phyloP scores from a whole-genome alignment of 2,113 vertebrate species.

The Toxotes jaculatrix region DNA sequence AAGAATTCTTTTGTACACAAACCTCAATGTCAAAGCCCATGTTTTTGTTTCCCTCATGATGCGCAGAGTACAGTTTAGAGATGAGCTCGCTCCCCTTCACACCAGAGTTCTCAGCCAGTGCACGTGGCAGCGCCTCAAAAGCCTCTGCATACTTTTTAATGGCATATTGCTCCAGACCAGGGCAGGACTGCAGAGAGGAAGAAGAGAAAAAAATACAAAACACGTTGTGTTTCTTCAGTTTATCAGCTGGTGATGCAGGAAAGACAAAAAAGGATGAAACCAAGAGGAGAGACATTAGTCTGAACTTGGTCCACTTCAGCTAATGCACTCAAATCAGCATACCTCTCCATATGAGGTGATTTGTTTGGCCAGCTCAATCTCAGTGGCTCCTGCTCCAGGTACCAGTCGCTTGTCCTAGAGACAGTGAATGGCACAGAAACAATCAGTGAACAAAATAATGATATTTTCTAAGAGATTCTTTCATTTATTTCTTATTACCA shows the following conservation, averaged over 20 bases:
- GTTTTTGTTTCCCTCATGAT: conserved; percentile 97
- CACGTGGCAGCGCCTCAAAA: conserved; percentile 93
- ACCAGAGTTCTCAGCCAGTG: conserved; percentile 95
- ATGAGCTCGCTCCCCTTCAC: conserved; percentile 95
- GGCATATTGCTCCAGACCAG: conserved; percentile 96
- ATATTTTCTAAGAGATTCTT: neutral
- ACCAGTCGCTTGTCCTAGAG: conserved; percentile 92
- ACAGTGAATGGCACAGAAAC: neutral
- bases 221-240: neutral
- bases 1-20: neutral
- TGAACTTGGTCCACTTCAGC: neutral
- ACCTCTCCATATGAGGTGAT: conserved; percentile 97
- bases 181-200: conserved; percentile 87
- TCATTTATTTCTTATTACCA: neutral
- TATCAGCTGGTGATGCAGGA: neutral
- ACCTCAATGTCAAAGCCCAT: conserved; percentile 98
- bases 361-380: conserved; percentile 95
- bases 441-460: neutral
- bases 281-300: neutral
- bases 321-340: conserved; percentile 21
- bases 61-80: conserved; percentile 94
- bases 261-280: neutral
- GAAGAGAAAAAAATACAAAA: too few relatives aligned
- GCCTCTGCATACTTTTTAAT: conserved; percentile 99
- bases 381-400: conserved; percentile 95